These are phyloP conservation scores for Lacanobia wlatinum DNA, from an alignment of 2,888 invertebrate genomes.

Conservation along the genomic window DNA sequence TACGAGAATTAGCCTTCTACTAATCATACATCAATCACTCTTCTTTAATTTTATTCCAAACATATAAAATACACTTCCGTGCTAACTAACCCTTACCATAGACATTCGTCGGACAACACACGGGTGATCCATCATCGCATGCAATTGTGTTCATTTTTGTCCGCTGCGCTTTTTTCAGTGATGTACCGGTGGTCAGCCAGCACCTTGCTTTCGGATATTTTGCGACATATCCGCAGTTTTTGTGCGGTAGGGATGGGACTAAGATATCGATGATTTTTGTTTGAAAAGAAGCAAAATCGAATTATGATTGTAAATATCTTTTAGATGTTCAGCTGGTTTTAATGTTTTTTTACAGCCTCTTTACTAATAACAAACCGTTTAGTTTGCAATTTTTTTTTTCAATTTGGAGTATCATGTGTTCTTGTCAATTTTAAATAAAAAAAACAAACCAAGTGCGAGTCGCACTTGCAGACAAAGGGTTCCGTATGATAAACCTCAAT, in stretches of 20 bases:
- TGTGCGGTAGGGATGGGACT: constrained; percentile 71
- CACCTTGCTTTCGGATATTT: constrained; percentile 79
- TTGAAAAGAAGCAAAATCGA: not conserved
- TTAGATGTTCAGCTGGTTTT: too few species aligned
- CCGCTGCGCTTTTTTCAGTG: constrained; percentile 69
- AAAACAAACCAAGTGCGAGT: too few species aligned
- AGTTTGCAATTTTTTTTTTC: too few species aligned
- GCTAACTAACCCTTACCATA: constrained; percentile 44
- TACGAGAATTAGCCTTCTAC: too few species aligned
- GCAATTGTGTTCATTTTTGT: constrained; percentile 82
- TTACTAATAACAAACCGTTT: too few species aligned
- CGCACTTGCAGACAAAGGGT: too few species aligned
- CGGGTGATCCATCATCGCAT: constrained; percentile 83
- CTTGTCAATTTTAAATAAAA: too few species aligned
- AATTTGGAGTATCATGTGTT: too few species aligned
- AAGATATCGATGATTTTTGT: constrained; percentile 25
- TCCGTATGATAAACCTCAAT: too few species aligned
- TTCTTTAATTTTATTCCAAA: not conserved
- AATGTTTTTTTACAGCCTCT: too few species aligned
- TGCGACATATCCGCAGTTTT: constrained; percentile 80
- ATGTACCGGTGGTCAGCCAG: constrained; percentile 85
- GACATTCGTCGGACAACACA: constrained; percentile 52
- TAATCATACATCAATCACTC: too few species aligned
- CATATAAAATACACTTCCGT: constrained; percentile 44
- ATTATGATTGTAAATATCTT: too few species aligned